Evolutionary conservation across 2,888 invertebrate species (phyloP).

Genomic region (Barypeithes pellucidus): DNA sequence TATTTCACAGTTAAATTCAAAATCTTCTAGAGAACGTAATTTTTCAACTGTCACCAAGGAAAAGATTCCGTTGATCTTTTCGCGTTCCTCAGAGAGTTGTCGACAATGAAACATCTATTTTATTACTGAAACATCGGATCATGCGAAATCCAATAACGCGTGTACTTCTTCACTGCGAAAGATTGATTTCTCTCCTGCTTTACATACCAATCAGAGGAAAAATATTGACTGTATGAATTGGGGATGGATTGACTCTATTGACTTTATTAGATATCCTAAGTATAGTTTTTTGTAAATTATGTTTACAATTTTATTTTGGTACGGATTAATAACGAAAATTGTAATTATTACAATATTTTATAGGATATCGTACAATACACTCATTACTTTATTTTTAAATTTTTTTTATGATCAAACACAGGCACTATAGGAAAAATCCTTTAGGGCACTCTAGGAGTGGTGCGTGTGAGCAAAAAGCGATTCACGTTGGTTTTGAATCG

Average conservation of each 20-base stretch:
- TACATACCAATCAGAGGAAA: conserved; percentile 63
- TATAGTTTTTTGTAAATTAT: too few species aligned
- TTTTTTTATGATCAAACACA: too few species aligned
- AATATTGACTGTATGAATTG: conserved; percentile 25
- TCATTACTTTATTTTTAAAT: too few species aligned
- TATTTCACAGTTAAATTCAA: conserved; percentile 60
- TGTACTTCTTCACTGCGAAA: conserved; percentile 65
- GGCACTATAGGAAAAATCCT: too few species aligned
- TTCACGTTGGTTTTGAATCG: too few species aligned
- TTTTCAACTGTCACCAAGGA: conserved; percentile 67
- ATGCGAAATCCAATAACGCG: conserved; percentile 69
- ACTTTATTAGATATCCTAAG: too few species aligned
- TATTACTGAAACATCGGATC: conserved; percentile 66
- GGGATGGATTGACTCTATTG: not conserved
- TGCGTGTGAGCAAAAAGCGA: too few species aligned
- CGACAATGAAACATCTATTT: conserved; percentile 68
- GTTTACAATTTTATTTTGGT: too few species aligned
- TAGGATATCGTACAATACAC: too few species aligned
- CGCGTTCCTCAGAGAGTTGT: conserved; percentile 64
- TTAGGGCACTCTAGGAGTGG: too few species aligned
- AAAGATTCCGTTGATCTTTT: conserved; percentile 68
- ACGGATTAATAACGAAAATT: too few species aligned
- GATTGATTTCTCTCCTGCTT: conserved; percentile 68
- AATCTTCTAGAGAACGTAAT: conserved; percentile 61
- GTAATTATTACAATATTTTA: too few species aligned